phyloP scores from a whole-genome alignment of 2,888 invertebrate species.

The Digitonthophagus gazella region DNA sequence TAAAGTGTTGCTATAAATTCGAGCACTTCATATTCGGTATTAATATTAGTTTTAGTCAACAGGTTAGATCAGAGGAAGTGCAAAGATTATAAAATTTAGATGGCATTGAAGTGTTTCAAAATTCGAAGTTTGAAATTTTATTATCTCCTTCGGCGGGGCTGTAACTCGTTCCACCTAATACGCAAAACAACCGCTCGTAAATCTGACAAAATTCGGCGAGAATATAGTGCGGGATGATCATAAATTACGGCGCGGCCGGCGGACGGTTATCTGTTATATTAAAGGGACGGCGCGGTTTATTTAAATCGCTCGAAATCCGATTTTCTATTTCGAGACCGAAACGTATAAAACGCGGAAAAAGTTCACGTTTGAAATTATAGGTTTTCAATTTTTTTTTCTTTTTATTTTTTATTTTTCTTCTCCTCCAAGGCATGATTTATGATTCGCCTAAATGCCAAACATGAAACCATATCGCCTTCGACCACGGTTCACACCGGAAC shows the following conservation, averaged over 20 bases:
- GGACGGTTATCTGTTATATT: constrained; percentile 24
- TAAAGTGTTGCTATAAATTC: too few species aligned
- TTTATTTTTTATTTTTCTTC: not conserved
- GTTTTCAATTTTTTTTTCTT: constrained; percentile 1
- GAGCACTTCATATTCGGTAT: too few species aligned
- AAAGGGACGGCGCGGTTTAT: constrained; percentile 24
- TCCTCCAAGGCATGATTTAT: constrained; percentile 11
- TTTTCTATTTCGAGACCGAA: constrained; percentile 23
- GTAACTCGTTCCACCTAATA: constrained; percentile 1
- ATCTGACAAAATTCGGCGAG: constrained; percentile 25
- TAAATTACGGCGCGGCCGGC: constrained; percentile 23
- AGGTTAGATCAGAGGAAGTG: constrained; percentile 14
- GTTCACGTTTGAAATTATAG: constrained; percentile 8
- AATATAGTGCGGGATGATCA: constrained; percentile 26
- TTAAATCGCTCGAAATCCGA: constrained; percentile 25
- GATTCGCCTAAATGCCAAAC: constrained; percentile 14
- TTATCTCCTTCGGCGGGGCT: constrained; percentile 14
- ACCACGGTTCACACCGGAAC: not conserved
- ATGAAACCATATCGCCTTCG: not conserved
- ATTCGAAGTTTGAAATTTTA: constrained; percentile 15
- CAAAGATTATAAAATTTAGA: not conserved
- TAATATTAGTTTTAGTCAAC: too few species aligned
- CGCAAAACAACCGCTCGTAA: constrained; percentile 25
- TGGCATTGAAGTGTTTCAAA: not conserved
- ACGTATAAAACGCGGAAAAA: constrained; percentile 5